Base-by-base conservation (phyloP, 2,888 invertebrate genomes). In the Tenthredo livida region DNA sequence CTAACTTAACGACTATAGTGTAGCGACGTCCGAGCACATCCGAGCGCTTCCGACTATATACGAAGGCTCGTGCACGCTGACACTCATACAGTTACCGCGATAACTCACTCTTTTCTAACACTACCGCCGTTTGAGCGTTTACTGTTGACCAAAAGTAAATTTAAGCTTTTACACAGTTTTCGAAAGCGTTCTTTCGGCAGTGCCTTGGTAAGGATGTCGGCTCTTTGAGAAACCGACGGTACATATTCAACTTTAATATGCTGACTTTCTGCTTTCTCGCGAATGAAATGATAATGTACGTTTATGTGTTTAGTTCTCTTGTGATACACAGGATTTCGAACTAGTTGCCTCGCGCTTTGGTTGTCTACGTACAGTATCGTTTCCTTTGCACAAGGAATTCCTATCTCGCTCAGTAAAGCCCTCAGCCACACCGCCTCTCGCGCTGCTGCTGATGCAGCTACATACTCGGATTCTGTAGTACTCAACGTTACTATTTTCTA, bases 111-210 rank as follows among this genome's bases (percentile, higher is more conserved):
- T n/a, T n/a, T n/a, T n/a, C 17, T 33, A 73, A 73, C 73, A 73
- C 21, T 73, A 43, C 73, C 73, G 73, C 73, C 40, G 73, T 73
- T 73, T 73, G n/a, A 73, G 73, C 47, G 25, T n/a, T 43, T 40
- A 15, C 17, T 43, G 43, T 29, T 15, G 2, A 47, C 37, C 12
- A 3, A 3, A 1, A n/a, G n/a, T 21, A 73, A 10, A n/a, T 47
- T 47, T n/a, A 73, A 6, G 43, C 47, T 47, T 40, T 12, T 47
- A 7, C 73, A 43, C 73, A 73, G 73, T 43, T 43, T 73, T 21
- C 15, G 37, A 43, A 73, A 73, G 5, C 73, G 73, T n/a, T 73
- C 37, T n/a, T n/a, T 43, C 40, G 43, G 40, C 10, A 73, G 47
- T 12, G 73, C 73, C 21, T 73, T 73, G 0, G 73, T 73, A n/a